A percentile compares a stretch with the other conserved stretches of the same genome.
Evolutionary conservation across 2,888 invertebrate genomes (phyloP).

Genomic region (Pseudococcus longispinus): DNA sequence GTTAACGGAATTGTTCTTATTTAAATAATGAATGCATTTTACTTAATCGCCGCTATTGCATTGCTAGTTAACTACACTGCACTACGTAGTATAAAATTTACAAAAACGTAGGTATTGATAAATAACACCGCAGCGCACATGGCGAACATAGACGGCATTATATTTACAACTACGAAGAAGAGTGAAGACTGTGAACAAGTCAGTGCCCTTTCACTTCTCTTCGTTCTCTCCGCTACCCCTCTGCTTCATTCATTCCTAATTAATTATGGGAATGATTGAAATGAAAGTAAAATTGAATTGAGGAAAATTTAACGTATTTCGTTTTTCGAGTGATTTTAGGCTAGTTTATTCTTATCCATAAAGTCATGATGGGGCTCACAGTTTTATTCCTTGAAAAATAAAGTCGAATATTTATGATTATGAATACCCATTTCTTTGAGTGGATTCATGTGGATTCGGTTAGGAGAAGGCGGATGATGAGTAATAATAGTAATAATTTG

Average conservation of each 20-base stretch:
- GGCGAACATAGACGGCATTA: constrained; percentile 1
- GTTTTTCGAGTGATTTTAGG: too few relatives aligned
- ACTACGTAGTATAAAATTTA: not conserved
- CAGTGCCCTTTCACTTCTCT: constrained; percentile 33
- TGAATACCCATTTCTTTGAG: too few relatives aligned
- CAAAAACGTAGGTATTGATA: not conserved
- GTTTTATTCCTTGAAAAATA: too few relatives aligned
- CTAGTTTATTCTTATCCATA: too few relatives aligned
- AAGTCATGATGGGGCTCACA: too few relatives aligned
- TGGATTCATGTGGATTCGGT: too few relatives aligned
- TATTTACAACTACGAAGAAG: not conserved
- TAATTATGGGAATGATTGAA: not conserved
- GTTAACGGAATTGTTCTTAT: not conserved
- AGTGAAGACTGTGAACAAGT: not conserved
- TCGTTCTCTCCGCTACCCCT: not conserved
- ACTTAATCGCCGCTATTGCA: not conserved
- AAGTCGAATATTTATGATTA: too few relatives aligned
- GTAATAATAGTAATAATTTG: too few relatives aligned
- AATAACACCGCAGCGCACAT: constrained; percentile 16
- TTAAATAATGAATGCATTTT: not conserved
- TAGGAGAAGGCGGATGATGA: too few relatives aligned
- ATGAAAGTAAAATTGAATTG: not conserved
- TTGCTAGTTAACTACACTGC: too few relatives aligned
- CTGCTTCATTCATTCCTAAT: not conserved
- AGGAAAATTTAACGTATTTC: too few relatives aligned